Evolutionary conservation across 2,113 vertebrate genomes (phyloP), one percentile per base, ranked within the genome.

Genomic region (Pseudorasbora parva): DNA sequence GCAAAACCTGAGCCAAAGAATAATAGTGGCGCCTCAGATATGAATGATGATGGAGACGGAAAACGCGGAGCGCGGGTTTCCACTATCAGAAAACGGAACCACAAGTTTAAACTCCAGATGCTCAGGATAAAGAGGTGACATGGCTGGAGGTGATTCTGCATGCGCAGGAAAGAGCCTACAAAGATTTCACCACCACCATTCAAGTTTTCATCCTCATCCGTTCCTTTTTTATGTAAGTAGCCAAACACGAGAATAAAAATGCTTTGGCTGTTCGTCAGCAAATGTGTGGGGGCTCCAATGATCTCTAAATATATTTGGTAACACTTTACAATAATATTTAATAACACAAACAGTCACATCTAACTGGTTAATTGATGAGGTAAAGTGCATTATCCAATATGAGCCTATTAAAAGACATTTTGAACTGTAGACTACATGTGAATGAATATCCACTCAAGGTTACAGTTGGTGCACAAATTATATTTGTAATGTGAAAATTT

Each of bases 201-300:
- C 97, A 98, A 88, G 84, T 97, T 19, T 84, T 99, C 93, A 95
- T 98, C 92, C 96, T 99, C 80, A 51, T 97, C 1, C 96, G 96
- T 37, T 97, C 97, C 4, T 89, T 99, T 69, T 91, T 99, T 81
- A 96, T 96, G 97, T 98, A 87, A 96, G 97, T 87, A 64, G 8
- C 15, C 51, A 11, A n/a, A 45, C 1, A 5, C 12, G 17, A 19
- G 14, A 71, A 11, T 15, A 3, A 64, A 25, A 43, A 27, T 30
- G 15, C n/a, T 33, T 71, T 43, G 19, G 19, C 33, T 43, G 37
- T 71, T 71, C 21, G 21, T 71, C 37, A 23, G 68, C 37, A 45
- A 45, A 45, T 45, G 37, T 43, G 19, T 75, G 73, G 17, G 11
- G 19, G n/a, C 8, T 59, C 12, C 30, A 23, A 11, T 57, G 19